Evolutionary conservation across 2,888 invertebrate species (phyloP), one percentile per base, ranked within the genome.

Genomic region (Pyrgus malvae): DNA sequence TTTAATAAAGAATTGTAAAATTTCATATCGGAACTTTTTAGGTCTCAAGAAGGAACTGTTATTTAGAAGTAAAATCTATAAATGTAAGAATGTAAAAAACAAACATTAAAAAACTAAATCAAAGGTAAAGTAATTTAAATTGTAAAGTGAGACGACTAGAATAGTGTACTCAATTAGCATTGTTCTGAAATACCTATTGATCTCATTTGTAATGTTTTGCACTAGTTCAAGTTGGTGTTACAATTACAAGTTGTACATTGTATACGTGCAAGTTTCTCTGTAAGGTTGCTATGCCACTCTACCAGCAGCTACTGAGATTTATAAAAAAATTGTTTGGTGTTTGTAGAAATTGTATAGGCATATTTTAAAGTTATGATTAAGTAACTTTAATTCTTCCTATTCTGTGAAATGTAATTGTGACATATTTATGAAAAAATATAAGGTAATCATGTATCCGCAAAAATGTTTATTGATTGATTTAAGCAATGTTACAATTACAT

Each of bases 161-260:
- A 60, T 62, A 60, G 56, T 67, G 57, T 56, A 80, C 82, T 80
- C 82, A 64, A 68, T 76, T 82, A 81, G 80, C 80, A 56, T 70
- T 25, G 25, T 51, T 19, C 27, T 35, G 25, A 50, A 31, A 71
- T 72, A 69, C 48, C 41, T 70, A 76, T 76, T 83, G 86, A 86
- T 86, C 86, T 86, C 85, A 84, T 76, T 65, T 66, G 67, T 64
- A 61, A 72, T 72, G 67, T 63, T 64, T 64, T 65, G 67, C 69
- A 61, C 57, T 49, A n/a, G n/a, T n/a, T n/a, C n/a, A 61, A 67
- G 66, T 64, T 59, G 62, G 56, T 66, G 64, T 57, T 14, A 19
- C 29, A 17, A 27, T 17, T 29, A 16, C 16, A 41, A 35, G 16
- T 1, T 35, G 23, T 35, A 8, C n/a, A n/a, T n/a, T 12, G 29